Conservation (phyloP, 92 coral and sea anemone species). For the Scolanthus callimorphus region DNA sequence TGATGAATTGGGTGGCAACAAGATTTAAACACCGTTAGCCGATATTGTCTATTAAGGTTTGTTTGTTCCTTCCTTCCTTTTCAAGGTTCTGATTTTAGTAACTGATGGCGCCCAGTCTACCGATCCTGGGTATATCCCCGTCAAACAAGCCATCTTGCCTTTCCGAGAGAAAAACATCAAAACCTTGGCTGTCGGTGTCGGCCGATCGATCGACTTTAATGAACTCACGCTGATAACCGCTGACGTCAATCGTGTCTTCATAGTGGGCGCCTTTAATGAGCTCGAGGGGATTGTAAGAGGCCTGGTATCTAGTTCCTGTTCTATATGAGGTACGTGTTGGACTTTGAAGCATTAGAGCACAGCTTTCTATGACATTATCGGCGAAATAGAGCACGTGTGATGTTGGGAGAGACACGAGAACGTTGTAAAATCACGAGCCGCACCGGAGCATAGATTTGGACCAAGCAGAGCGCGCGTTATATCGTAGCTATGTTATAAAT, state of each 20-base stretch:
- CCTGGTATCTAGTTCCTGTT: slow-evolving; percentile 61
- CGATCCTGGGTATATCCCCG: slow-evolving; percentile 60
- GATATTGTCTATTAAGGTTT: too few relatives aligned
- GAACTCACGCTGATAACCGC: slow-evolving; percentile 67
- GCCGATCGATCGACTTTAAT: slow-evolving; percentile 49
- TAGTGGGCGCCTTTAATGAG: slow-evolving; percentile 55
- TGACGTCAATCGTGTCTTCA: slow-evolving; percentile 52
- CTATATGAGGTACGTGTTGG: slow-evolving; percentile 13
- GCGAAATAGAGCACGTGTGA: too few relatives aligned
- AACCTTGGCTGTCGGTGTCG: slow-evolving; percentile 77
- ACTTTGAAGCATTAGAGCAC: too few relatives aligned
- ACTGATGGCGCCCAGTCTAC: slow-evolving; percentile 82
- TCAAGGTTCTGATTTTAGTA: slow-evolving; percentile 61
- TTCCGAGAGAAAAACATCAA: slow-evolving; percentile 71
- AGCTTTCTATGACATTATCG: too few relatives aligned
- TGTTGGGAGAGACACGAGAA: too few relatives aligned
- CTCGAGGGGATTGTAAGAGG: slow-evolving; percentile 65
- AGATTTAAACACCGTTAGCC: too few relatives aligned
- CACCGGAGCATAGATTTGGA: too few relatives aligned
- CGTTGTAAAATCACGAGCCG: too few relatives aligned
- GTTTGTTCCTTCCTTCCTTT: too few relatives aligned
- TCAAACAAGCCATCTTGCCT: slow-evolving; percentile 58
- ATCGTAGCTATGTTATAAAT: too few relatives aligned
- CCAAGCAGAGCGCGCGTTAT: too few relatives aligned
- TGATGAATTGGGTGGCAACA: too few relatives aligned